Percentiles rank a stretch among this genome's conserved stretches.
These are phyloP conservation scores for Eriosoma lanigerum DNA, from an alignment of 1,140 invertebrate species.

Conservation along the genomic window DNA sequence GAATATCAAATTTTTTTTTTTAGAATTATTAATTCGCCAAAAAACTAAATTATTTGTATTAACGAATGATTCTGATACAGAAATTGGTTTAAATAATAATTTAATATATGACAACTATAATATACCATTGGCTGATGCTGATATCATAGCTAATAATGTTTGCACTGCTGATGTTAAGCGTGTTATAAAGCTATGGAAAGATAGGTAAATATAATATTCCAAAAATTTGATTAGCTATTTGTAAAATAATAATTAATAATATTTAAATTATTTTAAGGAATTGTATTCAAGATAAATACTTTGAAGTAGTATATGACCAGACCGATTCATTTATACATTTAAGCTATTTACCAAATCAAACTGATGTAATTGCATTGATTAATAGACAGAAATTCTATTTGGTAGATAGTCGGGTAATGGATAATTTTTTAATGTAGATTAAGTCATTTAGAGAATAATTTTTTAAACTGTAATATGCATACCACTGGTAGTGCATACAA, in stretches of 20 bases:
- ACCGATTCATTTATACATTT: slow-evolving; percentile 38
- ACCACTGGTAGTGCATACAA: too few relatives aligned
- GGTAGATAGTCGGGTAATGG: slow-evolving; percentile 26
- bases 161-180: slow-evolving; percentile 34
- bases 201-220: background rate
- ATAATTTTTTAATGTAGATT: background rate
- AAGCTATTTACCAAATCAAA: slow-evolving; percentile 19
- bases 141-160: background rate
- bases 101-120: slow-evolving; percentile 16
- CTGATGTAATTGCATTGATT: slow-evolving; percentile 20
- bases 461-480: too few relatives aligned
- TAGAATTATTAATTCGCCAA: slow-evolving; percentile 32
- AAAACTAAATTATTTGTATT: slow-evolving; percentile 41
- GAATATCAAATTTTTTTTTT: slow-evolving; percentile 18
- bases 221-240: too few relatives aligned
- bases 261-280: background rate
- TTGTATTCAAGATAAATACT: slow-evolving; percentile 39
- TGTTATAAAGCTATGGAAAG: slow-evolving; percentile 37
- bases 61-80: background rate
- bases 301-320: slow-evolving; percentile 12
- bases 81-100: background rate
- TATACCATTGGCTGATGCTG: slow-evolving; percentile 22
- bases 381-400: slow-evolving; percentile 23
- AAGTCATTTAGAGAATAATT: background rate
- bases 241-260: too few relatives aligned